Base-by-base conservation (phyloP, 2,113 vertebrate genomes). In the Piprites chloris region DNA sequence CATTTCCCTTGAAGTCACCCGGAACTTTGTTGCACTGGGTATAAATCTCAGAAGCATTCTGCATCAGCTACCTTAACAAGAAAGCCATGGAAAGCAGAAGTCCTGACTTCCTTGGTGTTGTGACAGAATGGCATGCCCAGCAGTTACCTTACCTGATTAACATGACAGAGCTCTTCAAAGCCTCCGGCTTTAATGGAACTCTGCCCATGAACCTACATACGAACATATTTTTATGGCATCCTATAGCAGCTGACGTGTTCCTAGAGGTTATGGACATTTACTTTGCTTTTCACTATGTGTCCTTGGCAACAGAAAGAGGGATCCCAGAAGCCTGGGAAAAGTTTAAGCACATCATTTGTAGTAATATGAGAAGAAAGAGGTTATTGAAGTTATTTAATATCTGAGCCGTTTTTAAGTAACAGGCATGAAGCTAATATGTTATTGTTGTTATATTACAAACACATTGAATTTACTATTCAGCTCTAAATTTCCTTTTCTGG, bases 321-420 rank as follows among this genome's bases (percentile, higher is more conserved):
- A 87, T 93, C 81, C 78, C 96, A 87, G 85, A 95, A 96, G 85
- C 91, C 81, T 96, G 94, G 89, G 93, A 96, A 96, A 96, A 91
- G 85, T 81, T 80, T 49, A 33, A 95, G 61, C 21, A 63, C 44
- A 50, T 90, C 75, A 77, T 65, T 74, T 81, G 80, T 18, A 86
- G 68, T 91, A 79, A 96, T 26, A 87, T 50, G 93, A 95, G 89
- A 95, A 96, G 82, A 91, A 91, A 69, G 82, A 90, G 12, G 33
- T 87, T 93, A 91, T 83, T 87, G 73, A 87, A 82, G 52, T 91
- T 89, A 82, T 82, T 89, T 73, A 96, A 74, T 89, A 89, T 75
- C 46, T 28, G 71, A 91, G 62, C 62, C 71, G 83, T 87, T 93
- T 94, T 69, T 39, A 95, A 93, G 69, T 68, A 94, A 89, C 30